Base-by-base conservation (phyloP, 2,888 invertebrate species). In the Platycheirus albimanus region DNA sequence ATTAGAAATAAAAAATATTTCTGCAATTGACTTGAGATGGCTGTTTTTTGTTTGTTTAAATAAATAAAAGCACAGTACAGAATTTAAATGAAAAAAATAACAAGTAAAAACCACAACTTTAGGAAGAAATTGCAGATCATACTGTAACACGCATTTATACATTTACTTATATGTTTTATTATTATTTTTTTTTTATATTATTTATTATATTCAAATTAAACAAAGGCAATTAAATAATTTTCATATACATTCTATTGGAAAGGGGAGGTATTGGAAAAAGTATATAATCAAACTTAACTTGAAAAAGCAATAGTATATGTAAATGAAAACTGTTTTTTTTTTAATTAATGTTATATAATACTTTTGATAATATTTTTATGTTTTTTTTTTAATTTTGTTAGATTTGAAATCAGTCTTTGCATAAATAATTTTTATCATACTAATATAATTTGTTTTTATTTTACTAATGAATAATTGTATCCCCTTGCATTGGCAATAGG, bases 331-430 rank as follows among this genome's bases (percentile, higher is more conserved):
- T 24, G 24, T 24, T 33, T n/a, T n/a, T n/a, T n/a, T n/a, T n/a
- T 24, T 24, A 15, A 49, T 61, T 58, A 20, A 8, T 63, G 5
- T 38, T 52, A 70, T 77, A 69, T 56, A 24, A 4, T 24, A 7
- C 30, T 8, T 67, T 66, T 43, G 28, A 54, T 64, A 38, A 47
- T 47, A 52, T 56, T 33, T 49, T 19, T 36, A 28, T 51, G 36
- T 17, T 52, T 17, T 63, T 63, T 17, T 11, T 64, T 43, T 51
- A 43, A 45, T 43, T 61, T 63, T 49, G 41, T 56, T 67, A 75
- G 41, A 67, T 56, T 66, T 75, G 61, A 79, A 79, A 79, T 78
- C 74, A 84, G 74, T 78, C 78, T 84, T 84, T 58, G 61, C 38
- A 70, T 64, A 74, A 66, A 54, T 33, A 47, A 15, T 54, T 64